Base-by-base conservation (phyloP, 2,797 vertebrate genomes). In the Scolopax bukidnonensis region DNA sequence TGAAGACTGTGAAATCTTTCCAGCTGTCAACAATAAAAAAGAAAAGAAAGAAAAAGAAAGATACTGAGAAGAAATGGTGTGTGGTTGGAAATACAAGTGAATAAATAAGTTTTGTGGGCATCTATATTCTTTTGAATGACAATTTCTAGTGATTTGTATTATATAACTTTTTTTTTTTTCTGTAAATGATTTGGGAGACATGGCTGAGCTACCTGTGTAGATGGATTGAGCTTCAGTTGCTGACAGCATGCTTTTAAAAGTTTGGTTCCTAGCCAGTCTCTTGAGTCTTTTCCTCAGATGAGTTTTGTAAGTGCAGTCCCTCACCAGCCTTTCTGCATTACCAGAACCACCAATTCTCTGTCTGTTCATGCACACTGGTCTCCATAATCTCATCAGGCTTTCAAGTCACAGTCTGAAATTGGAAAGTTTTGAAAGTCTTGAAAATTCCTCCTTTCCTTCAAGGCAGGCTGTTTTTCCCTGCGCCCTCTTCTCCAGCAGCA, bases 1-100 rank as follows among this genome's bases (percentile, higher is more conserved):
- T 53, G 51, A 30, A 71, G 70, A 79, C 73, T 7, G 17, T 80
- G 41, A 91, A 95, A 71, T 30, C 36, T 64, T 91, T 87, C 67
- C 78, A 95, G 79, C 30, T 40, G 12, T 10, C 76, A 74, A 60
- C 53, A 77, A 74, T 0, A 69, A 76, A 77, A 84, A 56, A 63
- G 36, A 48, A 70, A 57, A 80, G n/a, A 48, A 65, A 51, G 30
- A 25, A 53, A 47, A 70, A 50, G 32, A 54, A 84, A 50, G 25
- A 18, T n/a, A 75, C 51, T 91, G 38, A 73, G 48, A 75, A 54
- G 19, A 67, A 67, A 36, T 23, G 47, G 15, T 47, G 53, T 51
- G 30, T 11, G 38, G 41, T 0, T 77, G 33, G 47, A 80, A 85
- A 47, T 30, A 73, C 24, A 68, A 75, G 32, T 33, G n/a, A 75